phyloP scores from a whole-genome alignment of 2,113 vertebrate species.

The Penelope pileata region DNA sequence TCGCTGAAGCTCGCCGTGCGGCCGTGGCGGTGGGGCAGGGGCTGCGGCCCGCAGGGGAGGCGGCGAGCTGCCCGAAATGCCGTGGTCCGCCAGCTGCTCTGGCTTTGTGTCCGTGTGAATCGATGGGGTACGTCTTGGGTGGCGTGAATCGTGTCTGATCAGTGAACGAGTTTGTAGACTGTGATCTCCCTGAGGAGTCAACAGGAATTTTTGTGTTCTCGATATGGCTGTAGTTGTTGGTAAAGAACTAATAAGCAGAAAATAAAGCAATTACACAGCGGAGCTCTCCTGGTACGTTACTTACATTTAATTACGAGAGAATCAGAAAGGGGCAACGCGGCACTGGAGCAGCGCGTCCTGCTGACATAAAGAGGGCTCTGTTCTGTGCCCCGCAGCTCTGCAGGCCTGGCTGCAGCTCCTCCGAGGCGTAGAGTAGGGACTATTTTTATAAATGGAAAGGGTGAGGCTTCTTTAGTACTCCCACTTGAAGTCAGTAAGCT shows the following conservation, averaged over 20 bases:
- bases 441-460: not conserved
- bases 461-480: not conserved
- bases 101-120: conserved; percentile 74
- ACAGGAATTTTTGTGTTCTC: conserved; percentile 80
- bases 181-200: conserved; percentile 77
- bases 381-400: not conserved
- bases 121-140: conserved; percentile 77
- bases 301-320: conserved; percentile 36
- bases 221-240: conserved; percentile 82
- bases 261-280: conserved; percentile 82
- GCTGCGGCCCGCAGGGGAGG: too few species aligned
- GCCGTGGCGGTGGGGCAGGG: too few species aligned
- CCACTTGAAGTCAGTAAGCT: not conserved
- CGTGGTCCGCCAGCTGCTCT: too few species aligned
- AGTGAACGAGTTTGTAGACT: conserved; percentile 82
- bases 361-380: conserved; percentile 10
- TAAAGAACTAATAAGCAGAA: conserved; percentile 82
- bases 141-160: conserved; percentile 76
- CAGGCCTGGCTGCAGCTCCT: not conserved
- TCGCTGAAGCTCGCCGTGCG: conserved; percentile 43
- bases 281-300: conserved; percentile 78
- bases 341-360: not conserved
- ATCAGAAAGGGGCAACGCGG: conserved; percentile 56
- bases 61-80: too few species aligned
- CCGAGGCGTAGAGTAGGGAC: not conserved